Conservation (phyloP, 2,113 vertebrate species). For the Ciconia stormi region DNA sequence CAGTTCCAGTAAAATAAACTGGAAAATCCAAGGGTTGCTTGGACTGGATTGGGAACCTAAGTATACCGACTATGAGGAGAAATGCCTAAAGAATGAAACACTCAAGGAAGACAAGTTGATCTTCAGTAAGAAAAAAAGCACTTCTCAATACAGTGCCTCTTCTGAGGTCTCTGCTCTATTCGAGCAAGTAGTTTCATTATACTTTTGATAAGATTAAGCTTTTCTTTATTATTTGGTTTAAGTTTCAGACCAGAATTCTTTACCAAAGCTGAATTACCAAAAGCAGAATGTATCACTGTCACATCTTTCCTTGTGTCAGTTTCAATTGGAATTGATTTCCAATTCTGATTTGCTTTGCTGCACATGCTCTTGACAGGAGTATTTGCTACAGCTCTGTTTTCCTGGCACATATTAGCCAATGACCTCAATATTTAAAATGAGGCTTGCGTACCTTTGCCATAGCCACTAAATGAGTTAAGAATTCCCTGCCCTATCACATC, state of each 20-base stretch:
- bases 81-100: background rate
- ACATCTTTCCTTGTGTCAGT: background rate
- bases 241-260: background rate
- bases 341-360: background rate
- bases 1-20: background rate
- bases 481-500: constrained; percentile 3
- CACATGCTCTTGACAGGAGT: background rate
- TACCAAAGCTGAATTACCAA: background rate
- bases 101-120: background rate
- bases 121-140: background rate
- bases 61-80: background rate
- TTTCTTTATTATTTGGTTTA: background rate
- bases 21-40: background rate
- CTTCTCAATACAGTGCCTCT: background rate
- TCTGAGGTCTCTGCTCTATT: background rate
- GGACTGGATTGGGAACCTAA: background rate
- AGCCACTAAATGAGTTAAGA: background rate
- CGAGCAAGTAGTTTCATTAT: background rate
- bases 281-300: background rate
- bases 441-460: background rate
- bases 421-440: constrained; percentile 29
- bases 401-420: background rate
- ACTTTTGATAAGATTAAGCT: background rate
- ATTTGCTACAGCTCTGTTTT: constrained; percentile 16
- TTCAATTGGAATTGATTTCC: background rate